Percentiles rank a stretch among this genome's conserved stretches.
These are phyloP conservation scores for Procambarus virginalis DNA, from an alignment of 1,140 invertebrate genomes.

Conservation along the genomic window DNA sequence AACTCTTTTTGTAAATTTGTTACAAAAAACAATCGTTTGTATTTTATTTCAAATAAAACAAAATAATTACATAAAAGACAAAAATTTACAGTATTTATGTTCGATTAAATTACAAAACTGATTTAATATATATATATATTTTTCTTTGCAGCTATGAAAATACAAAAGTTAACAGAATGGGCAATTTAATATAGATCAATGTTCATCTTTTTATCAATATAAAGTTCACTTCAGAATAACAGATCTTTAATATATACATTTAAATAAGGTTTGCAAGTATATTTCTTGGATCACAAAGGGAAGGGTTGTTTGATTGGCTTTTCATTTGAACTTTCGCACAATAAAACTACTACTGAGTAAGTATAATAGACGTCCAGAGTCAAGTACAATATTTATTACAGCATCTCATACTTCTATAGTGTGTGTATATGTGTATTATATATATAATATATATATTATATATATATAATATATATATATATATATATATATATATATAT, in stretches of 20 bases:
- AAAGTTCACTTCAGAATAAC: not conserved
- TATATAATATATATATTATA: too few species aligned
- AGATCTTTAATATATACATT: constrained; percentile 41
- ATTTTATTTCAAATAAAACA: not conserved
- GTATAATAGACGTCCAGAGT: constrained; percentile 20
- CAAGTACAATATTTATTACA: constrained; percentile 29
- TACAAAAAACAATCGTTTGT: not conserved
- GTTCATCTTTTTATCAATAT: not conserved
- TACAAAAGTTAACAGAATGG: not conserved
- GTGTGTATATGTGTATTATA: not conserved
- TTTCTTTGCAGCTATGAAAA: not conserved
- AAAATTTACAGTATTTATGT: not conserved
- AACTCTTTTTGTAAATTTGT: not conserved
- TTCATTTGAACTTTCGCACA: constrained; percentile 7
- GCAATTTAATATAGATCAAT: not conserved
- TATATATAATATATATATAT: too few species aligned
- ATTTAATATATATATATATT: not conserved
- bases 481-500: not conserved
- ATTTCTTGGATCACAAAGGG: constrained; percentile 36
- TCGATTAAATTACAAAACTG: not conserved
- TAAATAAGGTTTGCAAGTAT: constrained; percentile 40
- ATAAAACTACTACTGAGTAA: not conserved
- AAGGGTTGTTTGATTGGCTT: constrained; percentile 34
- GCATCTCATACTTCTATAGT: constrained; percentile 21
- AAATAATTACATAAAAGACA: not conserved